Base-by-base conservation (phyloP, 2,113 vertebrate genomes). In the Dromaius novaehollandiae region DNA sequence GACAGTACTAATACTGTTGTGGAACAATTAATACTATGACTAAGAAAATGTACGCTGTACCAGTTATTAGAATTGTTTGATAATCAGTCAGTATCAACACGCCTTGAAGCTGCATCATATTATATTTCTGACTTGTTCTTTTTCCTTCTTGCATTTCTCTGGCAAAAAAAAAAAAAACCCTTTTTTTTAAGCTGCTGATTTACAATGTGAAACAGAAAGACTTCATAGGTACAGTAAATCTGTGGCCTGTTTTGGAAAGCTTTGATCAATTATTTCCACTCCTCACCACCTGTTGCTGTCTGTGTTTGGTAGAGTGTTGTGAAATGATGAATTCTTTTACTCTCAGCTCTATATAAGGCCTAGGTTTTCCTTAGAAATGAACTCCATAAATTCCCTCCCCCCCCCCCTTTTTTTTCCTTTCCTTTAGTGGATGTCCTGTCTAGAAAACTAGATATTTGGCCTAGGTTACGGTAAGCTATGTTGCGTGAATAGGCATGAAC, bases 281-380 rank as follows among this genome's bases (percentile, higher is more conserved):
- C 15, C 12, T 2, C 21, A 26, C 3, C 8, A 9, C 0, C 0
- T 7, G 9, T 64, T 73, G 13, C 14, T 60, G 1, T 55, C 22
- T 73, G 0, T 28, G 19, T 77, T 68, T 60, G 7, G 6, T 73
- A 60, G 19, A 58, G 34, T 53, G 38, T 7, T 55, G 26, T 20
- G 32, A 88, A 44, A 61, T 28, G 4, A 71, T 24, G 77, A 10
- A 17, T 30, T 46, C 34, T 53, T 65, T 60, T 53, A 61, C 32
- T 61, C 18, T 34, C 17, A 14, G 5, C 10, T 68, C 40, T 51
- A 2, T 53, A 2, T 30, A 36, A 76, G 16, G 7, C 13, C 36
- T 73, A 28, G 4, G 17, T 34, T 80, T 17, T 86, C 7, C 28
- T 83, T 15, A 68, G 30, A 8, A 1, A 0, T 32, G 9, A 60